Evolutionary conservation across 64 coral and sea anemone genomes (phyloP).

Genomic region (Montipora capricornis): DNA sequence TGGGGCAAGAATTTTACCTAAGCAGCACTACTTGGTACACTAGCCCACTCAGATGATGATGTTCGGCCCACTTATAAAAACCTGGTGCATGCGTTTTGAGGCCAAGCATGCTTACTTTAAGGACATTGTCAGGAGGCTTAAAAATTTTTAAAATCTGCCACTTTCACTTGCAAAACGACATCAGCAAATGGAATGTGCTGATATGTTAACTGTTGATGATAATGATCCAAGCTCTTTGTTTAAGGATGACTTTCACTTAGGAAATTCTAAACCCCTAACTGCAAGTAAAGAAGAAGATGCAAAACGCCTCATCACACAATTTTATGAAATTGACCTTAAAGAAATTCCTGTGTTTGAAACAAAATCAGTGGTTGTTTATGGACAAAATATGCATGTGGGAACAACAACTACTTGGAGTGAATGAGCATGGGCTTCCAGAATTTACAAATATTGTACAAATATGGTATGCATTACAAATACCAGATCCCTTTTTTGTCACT

Average conservation of each 20-base stretch:
- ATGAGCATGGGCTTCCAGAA: conserved; percentile 16
- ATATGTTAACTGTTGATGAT: background rate
- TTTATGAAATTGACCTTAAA: conserved; percentile 10
- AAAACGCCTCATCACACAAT: background rate
- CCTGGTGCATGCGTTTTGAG: too few species aligned
- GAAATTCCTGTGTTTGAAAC: background rate
- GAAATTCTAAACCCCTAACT: background rate
- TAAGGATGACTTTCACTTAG: background rate
- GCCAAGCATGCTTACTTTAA: background rate
- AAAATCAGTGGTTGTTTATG: conserved; percentile 17
- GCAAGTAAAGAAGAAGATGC: too few species aligned
- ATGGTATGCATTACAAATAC: conserved; percentile 11
- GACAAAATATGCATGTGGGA: background rate
- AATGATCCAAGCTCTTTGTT: background rate
- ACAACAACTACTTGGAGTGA: background rate
- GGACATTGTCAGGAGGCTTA: background rate
- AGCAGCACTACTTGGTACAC: too few species aligned
- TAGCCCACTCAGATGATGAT: too few species aligned
- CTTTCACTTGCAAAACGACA: background rate
- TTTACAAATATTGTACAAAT: conserved; percentile 3
- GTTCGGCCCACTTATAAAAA: too few species aligned
- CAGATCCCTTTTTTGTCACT: conserved; percentile 5
- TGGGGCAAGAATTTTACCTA: too few species aligned
- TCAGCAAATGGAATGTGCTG: conserved; percentile 19
- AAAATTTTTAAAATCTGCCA: conserved; percentile 2